phyloP scores from a whole-genome alignment of 1,140 invertebrate species.

The Macrocentrus cingulum region DNA sequence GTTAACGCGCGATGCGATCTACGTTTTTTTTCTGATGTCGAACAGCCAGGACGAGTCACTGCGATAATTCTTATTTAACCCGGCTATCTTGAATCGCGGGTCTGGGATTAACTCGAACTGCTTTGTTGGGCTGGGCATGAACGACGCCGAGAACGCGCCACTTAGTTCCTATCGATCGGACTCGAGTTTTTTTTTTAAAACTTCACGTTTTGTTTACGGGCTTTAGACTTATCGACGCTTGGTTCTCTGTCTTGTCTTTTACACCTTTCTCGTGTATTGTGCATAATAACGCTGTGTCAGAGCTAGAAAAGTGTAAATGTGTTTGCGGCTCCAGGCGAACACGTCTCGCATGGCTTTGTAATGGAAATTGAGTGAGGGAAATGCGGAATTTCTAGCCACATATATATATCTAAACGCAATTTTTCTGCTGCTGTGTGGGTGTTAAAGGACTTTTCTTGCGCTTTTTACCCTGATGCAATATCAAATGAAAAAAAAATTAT shows the following conservation, averaged over 20 bases:
- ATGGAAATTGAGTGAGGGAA: constrained; percentile 40
- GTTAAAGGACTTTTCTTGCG: no score
- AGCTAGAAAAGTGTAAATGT: background rate
- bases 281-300: background rate
- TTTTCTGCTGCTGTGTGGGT: background rate
- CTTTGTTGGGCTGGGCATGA: constrained; percentile 1
- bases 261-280: background rate
- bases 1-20: constrained; percentile 29
- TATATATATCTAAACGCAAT: constrained; percentile 10
- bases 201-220: constrained; percentile 5
- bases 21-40: background rate
- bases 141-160: constrained; percentile 15
- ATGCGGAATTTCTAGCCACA: constrained; percentile 14
- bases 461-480: no score
- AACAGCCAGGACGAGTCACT: constrained; percentile 34
- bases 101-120: constrained; percentile 40
- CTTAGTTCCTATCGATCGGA: constrained; percentile 20
- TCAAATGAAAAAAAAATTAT: no score
- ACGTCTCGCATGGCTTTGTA: constrained; percentile 28
- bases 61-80: constrained; percentile 47
- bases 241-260: no score
- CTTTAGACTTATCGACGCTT: constrained; percentile 1
- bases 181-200: constrained; percentile 19
- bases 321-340: background rate
- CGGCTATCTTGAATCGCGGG: constrained; percentile 34